These are phyloP conservation scores for Typhlichthys eigenmanni DNA, from an alignment of 2,797 vertebrate genomes.

Conservation along the genomic window DNA sequence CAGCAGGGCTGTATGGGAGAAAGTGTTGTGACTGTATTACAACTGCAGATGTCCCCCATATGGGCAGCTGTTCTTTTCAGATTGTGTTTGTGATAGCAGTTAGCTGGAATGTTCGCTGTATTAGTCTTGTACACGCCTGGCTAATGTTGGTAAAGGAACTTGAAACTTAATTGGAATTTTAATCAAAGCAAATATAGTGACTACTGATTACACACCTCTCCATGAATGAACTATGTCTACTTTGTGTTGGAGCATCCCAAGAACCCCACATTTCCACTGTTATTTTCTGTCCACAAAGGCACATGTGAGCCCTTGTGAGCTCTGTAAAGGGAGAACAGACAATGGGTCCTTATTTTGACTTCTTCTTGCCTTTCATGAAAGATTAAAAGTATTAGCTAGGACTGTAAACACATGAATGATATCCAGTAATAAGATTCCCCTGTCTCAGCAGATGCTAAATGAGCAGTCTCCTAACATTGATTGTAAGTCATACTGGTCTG, in stretches of 20 bases:
- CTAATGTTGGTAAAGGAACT: conserved; percentile 14
- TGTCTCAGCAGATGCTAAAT: conserved; percentile 2
- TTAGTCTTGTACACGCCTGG: conserved; percentile 24
- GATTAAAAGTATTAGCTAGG: no score
- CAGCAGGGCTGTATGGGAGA: conserved; percentile 67
- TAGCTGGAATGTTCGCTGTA: conserved; percentile 27
- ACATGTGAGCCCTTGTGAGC: no score
- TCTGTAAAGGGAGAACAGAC: no score
- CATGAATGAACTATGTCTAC: no score
- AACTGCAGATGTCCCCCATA: conserved; percentile 54
- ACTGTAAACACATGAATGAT: conserved; percentile 2
- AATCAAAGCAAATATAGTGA: no score
- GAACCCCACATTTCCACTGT: no score
- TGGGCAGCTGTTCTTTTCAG: conserved; percentile 26
- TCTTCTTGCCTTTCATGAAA: no score
- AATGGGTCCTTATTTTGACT: no score
- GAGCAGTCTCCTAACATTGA: not conserved
- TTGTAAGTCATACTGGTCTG: not conserved
- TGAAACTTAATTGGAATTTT: conserved; percentile 22
- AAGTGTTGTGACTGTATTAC: conserved; percentile 50
- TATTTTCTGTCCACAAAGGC: no score
- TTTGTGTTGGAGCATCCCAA: no score
- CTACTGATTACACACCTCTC: no score
- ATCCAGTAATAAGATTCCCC: conserved; percentile 12
- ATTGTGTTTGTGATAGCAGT: conserved; percentile 38